These are phyloP conservation scores for Hyles euphorbiae DNA, from an alignment of 1,140 invertebrate species.

Conservation along the genomic window DNA sequence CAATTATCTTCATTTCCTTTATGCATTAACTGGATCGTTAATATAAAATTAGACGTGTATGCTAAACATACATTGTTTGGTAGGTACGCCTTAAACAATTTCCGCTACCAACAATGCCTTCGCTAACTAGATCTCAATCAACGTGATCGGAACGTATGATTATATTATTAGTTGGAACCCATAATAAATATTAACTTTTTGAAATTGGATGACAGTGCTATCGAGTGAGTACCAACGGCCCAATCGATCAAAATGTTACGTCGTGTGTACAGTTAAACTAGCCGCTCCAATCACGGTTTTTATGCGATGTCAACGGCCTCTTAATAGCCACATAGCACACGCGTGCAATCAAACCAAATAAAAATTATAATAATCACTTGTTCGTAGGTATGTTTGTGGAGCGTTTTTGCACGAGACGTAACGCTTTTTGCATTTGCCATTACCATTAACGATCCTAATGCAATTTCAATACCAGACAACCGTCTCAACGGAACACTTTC, in stretches of 20 bases:
- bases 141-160: too few relatives aligned
- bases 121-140: not conserved
- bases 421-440: constrained; percentile 54
- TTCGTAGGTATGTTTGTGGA: constrained; percentile 30
- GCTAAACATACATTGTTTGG: too few relatives aligned
- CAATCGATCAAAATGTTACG: constrained; percentile 45
- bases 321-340: constrained; percentile 36
- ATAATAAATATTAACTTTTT: constrained; percentile 49
- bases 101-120: not conserved
- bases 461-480: constrained; percentile 37
- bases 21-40: too few relatives aligned
- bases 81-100: too few relatives aligned
- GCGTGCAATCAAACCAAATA: constrained; percentile 54
- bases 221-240: constrained; percentile 27
- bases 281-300: constrained; percentile 44
- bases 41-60: too few relatives aligned
- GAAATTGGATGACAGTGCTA: constrained; percentile 40
- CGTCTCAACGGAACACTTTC: constrained; percentile 51
- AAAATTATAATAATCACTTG: constrained; percentile 58
- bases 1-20: too few relatives aligned
- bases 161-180: constrained; percentile 32
- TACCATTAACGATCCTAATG: constrained; percentile 54
- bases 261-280: constrained; percentile 44
- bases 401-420: constrained; percentile 30
- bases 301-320: constrained; percentile 51